Evolutionary conservation across 1,140 invertebrate genomes (phyloP), one percentile per base, ranked within the genome.

Genomic region (Platyscapa corneri): DNA sequence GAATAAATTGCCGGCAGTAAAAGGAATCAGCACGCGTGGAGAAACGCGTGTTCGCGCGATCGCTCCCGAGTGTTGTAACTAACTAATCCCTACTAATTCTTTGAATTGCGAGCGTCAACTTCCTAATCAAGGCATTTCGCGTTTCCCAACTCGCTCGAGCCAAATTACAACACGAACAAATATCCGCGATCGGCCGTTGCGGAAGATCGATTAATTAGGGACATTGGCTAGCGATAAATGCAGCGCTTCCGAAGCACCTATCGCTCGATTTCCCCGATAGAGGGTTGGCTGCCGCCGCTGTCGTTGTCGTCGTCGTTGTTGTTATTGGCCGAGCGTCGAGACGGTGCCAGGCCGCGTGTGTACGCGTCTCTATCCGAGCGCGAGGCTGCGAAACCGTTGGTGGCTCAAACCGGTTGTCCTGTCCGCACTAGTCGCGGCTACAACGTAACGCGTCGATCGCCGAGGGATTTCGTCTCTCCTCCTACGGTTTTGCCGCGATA

Each of bases 381-480:
- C 37, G 46, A 76, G 74, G 34, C 70, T 72, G 70, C 37, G 70
- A 72, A 72, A 72, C 37, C 70, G 70, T 74, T 74, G 6, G 46
- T 20, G 10, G 8, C 46, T 56, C 1, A 10, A 37, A 37, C 32
- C 34, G 32, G 76, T 64, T 20, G 70, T 23, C 18, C 18, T 20
- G 10, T 39, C 37, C 56, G 1, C 53, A 20, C 53, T 6, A 56
- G 18, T 56, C 53, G 12, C 53, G 30, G 30, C 32, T 77, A 77
- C 46, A 77, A 77, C 32, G 49, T 77, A 77, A 56, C 75, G 75
- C 75, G 75, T n/a, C 23, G 60, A 80, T 42, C 78, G 8, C 76
- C n/a, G n/a, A n/a, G 53, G 39, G n/a, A 49, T 37, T n/a, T 77
- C 46, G 10, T 32, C 75, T 75, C 49, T 77, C 70, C 74, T 49